Evolutionary conservation across 2,888 invertebrate genomes (phyloP), one percentile per base, ranked within the genome.

Genomic region (Tineola bisselliella): DNA sequence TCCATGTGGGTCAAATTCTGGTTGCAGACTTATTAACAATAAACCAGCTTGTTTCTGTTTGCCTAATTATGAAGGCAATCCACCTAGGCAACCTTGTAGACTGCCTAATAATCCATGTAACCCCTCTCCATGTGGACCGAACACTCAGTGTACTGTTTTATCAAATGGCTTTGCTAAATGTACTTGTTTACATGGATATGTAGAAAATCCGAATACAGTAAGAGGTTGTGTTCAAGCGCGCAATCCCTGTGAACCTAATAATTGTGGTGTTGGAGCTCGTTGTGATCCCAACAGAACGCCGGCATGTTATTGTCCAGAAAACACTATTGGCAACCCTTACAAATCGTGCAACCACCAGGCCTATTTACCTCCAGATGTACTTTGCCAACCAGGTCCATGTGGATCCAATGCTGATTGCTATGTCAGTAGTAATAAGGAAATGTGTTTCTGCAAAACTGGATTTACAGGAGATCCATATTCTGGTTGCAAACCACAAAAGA

Each of bases 171-270:
- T 94, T 73, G 91, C 95, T 0, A 94, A 95, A 81, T 97, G 97
- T 71, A 95, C 94, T 18, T 97, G 96, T 71, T 79, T 94, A 62
- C 89, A 91, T 56, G 95, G 94, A 15, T 95, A 91, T 74, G 89
- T 94, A 43, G 96, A 95, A 81, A 94, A 93, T 75, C 94, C 94
- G 0, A 95, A 96, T 70, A 96, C 96, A 0, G 91, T 96, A 48
- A 88, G 95, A 71, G 96, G 95, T 52, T 96, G 96, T 68, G 84
- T 94, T 6, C 92, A 93, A 74, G 90, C 92, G 63, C 88, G 90
- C 62, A 94, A 95, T 75, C 93, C 92, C 8, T 96, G 96, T 69
- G 92, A 94, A 69, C 94, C 94, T 1, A 94, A 93, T 70, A 92
- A 92, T 6, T 95, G 95, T 69, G 95, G 95, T 18, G 76, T 81